Evolutionary conservation across 2,113 vertebrate species (phyloP).

Genomic region (Oryzias woworae): DNA sequence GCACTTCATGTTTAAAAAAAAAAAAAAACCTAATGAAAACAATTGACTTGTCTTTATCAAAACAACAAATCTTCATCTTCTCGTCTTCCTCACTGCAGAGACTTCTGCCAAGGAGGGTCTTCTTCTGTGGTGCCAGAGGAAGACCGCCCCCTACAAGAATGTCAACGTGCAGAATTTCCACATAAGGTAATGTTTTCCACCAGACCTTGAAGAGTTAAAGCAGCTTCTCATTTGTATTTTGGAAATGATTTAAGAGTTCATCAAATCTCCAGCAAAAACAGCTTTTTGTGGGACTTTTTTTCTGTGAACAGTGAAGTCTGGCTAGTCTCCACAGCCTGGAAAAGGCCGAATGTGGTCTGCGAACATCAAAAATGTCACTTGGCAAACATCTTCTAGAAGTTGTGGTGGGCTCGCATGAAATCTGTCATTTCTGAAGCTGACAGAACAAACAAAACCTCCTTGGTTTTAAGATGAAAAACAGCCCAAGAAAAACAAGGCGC

Average conservation of each 20-base stretch:
- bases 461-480: too few species aligned
- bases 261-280: neutral
- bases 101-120: slow-evolving; percentile 96
- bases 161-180: slow-evolving; percentile 99
- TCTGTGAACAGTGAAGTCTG: neutral
- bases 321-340: neutral
- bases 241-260: neutral
- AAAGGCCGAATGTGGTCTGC: too few species aligned
- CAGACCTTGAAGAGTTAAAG: neutral
- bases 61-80: neutral
- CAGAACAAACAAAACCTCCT: too few species aligned
- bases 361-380: too few species aligned
- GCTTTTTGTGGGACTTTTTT: too few species aligned
- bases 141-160: slow-evolving; percentile 95
- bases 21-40: neutral
- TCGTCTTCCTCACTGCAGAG: slow-evolving; percentile 71
- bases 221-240: neutral
- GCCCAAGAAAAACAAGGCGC: too few species aligned
- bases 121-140: slow-evolving; percentile 94
- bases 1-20: neutral
- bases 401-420: too few species aligned
- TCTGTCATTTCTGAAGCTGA: too few species aligned
- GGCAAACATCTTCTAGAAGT: too few species aligned
- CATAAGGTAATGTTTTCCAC: slow-evolving; percentile 78
- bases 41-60: neutral